Percentiles rank a stretch among this genome's conserved stretches.
Evolutionary conservation across 2,888 invertebrate genomes (phyloP).

Genomic region (Xestia ashworthii): DNA sequence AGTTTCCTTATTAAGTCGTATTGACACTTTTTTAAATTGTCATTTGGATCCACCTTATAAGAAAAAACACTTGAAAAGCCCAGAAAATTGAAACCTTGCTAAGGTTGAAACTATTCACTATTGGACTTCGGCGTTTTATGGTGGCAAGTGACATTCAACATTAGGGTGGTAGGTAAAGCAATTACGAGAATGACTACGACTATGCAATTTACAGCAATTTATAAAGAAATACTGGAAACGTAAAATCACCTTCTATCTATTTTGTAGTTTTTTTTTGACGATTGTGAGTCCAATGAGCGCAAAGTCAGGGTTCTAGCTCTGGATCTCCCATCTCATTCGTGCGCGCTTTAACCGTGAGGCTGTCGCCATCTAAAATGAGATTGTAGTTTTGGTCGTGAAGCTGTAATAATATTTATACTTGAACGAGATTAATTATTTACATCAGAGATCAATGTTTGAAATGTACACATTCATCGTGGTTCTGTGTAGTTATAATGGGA

Average conservation of each 20-base stretch:
- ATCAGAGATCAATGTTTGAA: constrained; percentile 8
- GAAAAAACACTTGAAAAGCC: neutral
- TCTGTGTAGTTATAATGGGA: constrained; percentile 18
- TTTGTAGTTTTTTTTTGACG: neutral
- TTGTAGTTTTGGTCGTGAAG: neutral
- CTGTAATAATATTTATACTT: constrained; percentile 1
- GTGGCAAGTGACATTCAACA: too few relatives aligned
- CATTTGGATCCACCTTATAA: neutral
- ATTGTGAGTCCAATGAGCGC: neutral
- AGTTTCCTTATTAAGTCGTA: too few relatives aligned
- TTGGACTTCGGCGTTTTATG: too few relatives aligned
- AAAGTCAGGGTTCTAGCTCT: neutral
- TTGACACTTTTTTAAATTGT: too few relatives aligned
- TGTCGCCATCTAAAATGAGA: neutral
- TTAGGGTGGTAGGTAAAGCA: too few relatives aligned
- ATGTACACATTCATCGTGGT: constrained; percentile 23
- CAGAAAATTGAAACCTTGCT: too few relatives aligned
- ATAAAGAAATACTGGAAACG: neutral
- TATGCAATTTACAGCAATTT: neutral
- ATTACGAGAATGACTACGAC: too few relatives aligned
- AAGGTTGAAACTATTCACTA: too few relatives aligned
- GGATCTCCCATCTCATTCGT: too few relatives aligned
- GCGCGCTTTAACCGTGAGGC: neutral
- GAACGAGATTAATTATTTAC: constrained; percentile 1
- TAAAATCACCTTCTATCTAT: too few relatives aligned